Conservation (phyloP, 64 coral and sea anemone genomes). For the Actinia equina region DNA sequence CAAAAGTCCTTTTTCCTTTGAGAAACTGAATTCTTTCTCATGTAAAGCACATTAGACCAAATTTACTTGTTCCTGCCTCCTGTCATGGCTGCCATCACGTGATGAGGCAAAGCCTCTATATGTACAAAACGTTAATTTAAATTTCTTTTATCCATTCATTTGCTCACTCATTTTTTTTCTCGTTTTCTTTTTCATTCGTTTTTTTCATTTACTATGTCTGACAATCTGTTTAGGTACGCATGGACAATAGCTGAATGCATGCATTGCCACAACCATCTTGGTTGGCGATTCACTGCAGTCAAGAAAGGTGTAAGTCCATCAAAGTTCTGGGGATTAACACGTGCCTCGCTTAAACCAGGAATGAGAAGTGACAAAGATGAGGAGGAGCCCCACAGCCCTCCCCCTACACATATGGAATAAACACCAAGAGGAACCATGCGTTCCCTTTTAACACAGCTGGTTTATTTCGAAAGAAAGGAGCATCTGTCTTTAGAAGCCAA, state of each 20-base stretch:
- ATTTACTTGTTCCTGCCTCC: no score
- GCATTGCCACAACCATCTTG: constrained; percentile 85
- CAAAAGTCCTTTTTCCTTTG: no score
- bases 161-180: not conserved
- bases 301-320: constrained; percentile 75
- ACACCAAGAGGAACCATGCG: not conserved
- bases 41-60: no score
- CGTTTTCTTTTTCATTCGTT: not conserved
- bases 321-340: constrained; percentile 98
- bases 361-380: constrained; percentile 17
- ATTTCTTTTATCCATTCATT: not conserved
- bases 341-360: constrained; percentile 73
- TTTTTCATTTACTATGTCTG: not conserved
- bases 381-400: not conserved
- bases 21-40: no score
- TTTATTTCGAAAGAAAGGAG: not conserved
- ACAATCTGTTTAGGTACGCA: constrained; percentile 63
- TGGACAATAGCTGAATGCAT: constrained; percentile 98
- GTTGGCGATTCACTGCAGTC: constrained; percentile 92
- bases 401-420: not conserved
- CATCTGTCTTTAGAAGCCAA: not conserved
- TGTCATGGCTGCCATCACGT: no score
- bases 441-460: not conserved
- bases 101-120: no score
- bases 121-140: no score